Evolutionary conservation across 2,888 invertebrate species (phyloP).

Genomic region (Bombyx huttoni): DNA sequence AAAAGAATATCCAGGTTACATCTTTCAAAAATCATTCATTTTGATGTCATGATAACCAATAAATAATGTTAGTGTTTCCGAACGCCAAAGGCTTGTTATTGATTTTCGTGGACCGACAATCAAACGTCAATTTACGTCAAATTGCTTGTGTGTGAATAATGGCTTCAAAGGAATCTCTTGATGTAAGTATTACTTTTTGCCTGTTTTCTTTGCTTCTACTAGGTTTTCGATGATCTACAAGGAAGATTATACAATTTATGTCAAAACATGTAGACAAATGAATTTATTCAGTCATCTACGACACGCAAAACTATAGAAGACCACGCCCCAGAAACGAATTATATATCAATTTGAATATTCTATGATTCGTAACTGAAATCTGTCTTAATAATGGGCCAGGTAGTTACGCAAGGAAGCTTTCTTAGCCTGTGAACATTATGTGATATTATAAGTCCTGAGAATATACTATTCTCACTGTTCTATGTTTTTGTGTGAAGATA

Average conservation of each 20-base stretch:
- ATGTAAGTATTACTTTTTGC: constrained; percentile 50
- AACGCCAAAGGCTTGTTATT: constrained; percentile 34
- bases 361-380: neutral
- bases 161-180: constrained; percentile 70
- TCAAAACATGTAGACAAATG: neutral
- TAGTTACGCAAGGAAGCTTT: too few relatives aligned
- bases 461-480: too few relatives aligned
- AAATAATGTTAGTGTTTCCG: constrained; percentile 18
- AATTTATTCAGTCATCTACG: neutral
- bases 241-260: neutral
- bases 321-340: constrained; percentile 34
- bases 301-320: constrained; percentile 14
- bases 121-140: constrained; percentile 50
- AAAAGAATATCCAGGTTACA: too few relatives aligned
- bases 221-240: neutral
- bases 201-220: constrained; percentile 5
- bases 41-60: too few relatives aligned
- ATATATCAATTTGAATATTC: constrained; percentile 9
- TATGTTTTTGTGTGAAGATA: too few relatives aligned
- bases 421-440: too few relatives aligned
- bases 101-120: constrained; percentile 25
- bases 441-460: too few relatives aligned
- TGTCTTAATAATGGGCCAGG: neutral
- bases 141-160: constrained; percentile 66
- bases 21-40: too few relatives aligned